Evolutionary conservation across 2,797 vertebrate species (phyloP), one percentile per base, ranked within the genome.

Genomic region (Rhinatrema bivittatum): DNA sequence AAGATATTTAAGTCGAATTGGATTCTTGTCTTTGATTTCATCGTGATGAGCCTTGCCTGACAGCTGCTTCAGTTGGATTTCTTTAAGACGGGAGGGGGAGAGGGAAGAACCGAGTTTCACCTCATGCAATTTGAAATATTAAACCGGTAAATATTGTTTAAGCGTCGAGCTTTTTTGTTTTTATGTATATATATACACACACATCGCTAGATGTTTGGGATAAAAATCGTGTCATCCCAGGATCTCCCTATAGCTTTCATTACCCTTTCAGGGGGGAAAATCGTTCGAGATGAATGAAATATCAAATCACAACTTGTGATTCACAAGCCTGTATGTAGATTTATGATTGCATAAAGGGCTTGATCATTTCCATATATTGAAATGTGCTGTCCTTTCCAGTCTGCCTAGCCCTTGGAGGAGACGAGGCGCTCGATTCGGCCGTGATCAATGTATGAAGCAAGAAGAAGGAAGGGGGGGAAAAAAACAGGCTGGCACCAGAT

Each of bases 361-460:
- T 67, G 56, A 46, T 82, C 82, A 84, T 91, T 90, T 89, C 85
- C 88, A 88, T 88, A 79, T 72, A 85, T 81, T 85, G 80, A 87
- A 84, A 87, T 82, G 76, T 74, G 70, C 78, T 75, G 82, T 84
- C 77, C 85, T 82, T 74, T 75, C 60, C 36, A 66, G 57, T 62
- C 78, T 76, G 76, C 77, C 74, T 65, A 65, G 70, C 78, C 78
- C 74, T 79, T 60, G 66, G 68, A 84, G 79, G 73, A 71, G 78
- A 74, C 45, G 49, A 67, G 62, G 76, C 58, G 76, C 79, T 85
- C 67, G 54, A 74, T 83, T 80, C 67, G 33, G 75, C 86, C 87
- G 83, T 90, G 89, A 91, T 91, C 90, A 88, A 84, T 90, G 85
- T 84, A 79, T 69, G 79, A 83, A 76, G 76, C 72, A 71, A 75